Evolutionary conservation across 1,140 invertebrate species (phyloP), one percentile per base, ranked within the genome.

Genomic region (Goniozus legneri): DNA sequence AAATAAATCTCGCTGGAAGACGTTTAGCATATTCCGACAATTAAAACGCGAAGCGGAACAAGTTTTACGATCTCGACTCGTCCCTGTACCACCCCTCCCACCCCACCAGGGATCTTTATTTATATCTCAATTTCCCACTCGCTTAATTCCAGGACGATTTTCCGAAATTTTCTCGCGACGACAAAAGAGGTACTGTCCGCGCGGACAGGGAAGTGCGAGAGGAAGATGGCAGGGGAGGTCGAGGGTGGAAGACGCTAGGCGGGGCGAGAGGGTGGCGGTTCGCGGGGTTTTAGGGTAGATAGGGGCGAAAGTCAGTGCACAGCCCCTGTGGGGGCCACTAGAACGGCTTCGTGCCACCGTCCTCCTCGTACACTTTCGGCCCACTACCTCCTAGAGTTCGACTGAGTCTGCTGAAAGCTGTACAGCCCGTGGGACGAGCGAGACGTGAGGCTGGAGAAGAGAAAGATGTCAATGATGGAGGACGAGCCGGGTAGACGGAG

Each of bases 261-360:
- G 46, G 56, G 58, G 44, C 47, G n/a, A n/a, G n/a, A n/a, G n/a
- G n/a, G n/a, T n/a, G n/a, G n/a, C n/a, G n/a, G n/a, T n/a, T n/a
- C n/a, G n/a, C n/a, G n/a, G 47, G 52, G 56, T 56, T 58, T 60
- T 60, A 58, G 56, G 48, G 56, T 58, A 60, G 57, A 60, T 60
- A 60, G 57, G 57, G 60, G 63, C 59, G 60, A 65, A 67, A 70
- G 67, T 68, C 65, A 65, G 62, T 52, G 62, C 65, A 72, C 62
- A 70, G 66, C 69, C 58, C 69, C 69, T 70, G 47, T 64, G 69
- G 69, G 69, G 66, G 65, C 66, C 65, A 72, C 69, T 70, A 70
- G 60, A 56, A n/a, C 35, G 58, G 50, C 61, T 65, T 58, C 65
- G 61, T 68, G 65, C 62, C 56, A 56, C 53, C 53, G 56, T 63